Base-by-base conservation (phyloP, 2,113 vertebrate species). In the Cyanistes caeruleus region DNA sequence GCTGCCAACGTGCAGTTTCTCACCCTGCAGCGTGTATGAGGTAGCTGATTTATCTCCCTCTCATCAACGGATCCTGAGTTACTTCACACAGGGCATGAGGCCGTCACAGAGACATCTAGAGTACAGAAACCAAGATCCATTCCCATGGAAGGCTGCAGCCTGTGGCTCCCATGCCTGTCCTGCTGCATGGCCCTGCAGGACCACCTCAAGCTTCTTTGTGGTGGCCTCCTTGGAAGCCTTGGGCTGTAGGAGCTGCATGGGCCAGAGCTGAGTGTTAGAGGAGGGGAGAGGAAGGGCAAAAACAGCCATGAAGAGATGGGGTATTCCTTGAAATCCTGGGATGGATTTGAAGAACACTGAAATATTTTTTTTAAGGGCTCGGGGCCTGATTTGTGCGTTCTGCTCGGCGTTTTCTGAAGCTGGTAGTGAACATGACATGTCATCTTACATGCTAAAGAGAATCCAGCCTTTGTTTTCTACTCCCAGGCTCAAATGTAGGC, bases 21-120 rank as follows among this genome's bases (percentile, higher is more conserved):
- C 90, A 81, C 64, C 93, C 95, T 81, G 76, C 76, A 92, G 89
- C 35, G 0, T 39, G 13, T 58, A 62, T 70, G 86, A 95, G 80
- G 80, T 78, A 92, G 76, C 68, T 92, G 68, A 92, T 93, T 89
- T 95, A 39, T 90, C 68, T 90, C 62, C 62, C 41, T 93, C 37
- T 84, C 84, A 81, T 96, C 68, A 74, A 31, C 72, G 70, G n/a
- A 63, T 63, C 76, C 63, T 90, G 72, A 88, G 90, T 95, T 95
- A 81, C 80, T 92, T 95, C 86, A 87, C 2, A 3, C 27, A 60
- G 39, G 58, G 46, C 31, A 68, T 41, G 70, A 77, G 33, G 83
- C 79, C 39, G 90, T 85, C 35, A 25, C 18, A 63, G 60, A 83
- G 86, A 84, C 48, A 67, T 70, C 39, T 78, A 16, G 56, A 77